phyloP scores from a whole-genome alignment of 2,888 invertebrate genomes.

The Scaeva pyrastri region DNA sequence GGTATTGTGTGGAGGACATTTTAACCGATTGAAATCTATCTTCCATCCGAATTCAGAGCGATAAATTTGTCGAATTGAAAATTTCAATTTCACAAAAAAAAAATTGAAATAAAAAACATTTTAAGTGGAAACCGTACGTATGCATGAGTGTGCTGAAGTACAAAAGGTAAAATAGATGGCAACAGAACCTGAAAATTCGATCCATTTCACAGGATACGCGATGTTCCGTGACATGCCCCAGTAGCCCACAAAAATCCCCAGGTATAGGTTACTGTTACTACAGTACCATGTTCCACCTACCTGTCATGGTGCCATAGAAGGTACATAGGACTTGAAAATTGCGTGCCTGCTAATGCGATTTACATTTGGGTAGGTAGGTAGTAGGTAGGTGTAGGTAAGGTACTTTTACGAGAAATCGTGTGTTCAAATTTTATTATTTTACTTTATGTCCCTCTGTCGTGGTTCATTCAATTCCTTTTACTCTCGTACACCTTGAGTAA shows the following conservation, averaged over 20 bases:
- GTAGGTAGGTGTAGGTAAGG: too few relatives aligned
- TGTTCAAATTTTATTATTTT: conserved; percentile 8
- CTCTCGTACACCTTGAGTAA: conserved; percentile 51
- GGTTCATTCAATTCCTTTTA: conserved; percentile 43
- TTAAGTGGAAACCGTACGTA: conserved; percentile 50
- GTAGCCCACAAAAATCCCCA: conserved; percentile 44
- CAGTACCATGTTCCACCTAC: not conserved
- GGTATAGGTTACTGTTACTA: not conserved
- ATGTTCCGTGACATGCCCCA: conserved; percentile 39
- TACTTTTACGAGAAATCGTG: conserved; percentile 55
- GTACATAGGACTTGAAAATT: conserved; percentile 36
- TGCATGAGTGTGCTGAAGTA: not conserved
- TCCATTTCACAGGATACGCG: conserved; percentile 48
- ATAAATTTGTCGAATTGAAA: conserved; percentile 70
- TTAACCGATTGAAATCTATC: conserved; percentile 65
- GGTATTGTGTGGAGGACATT: conserved; percentile 64
- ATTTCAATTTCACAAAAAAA: conserved; percentile 55
- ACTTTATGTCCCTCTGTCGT: conserved; percentile 43
- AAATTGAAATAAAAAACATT: conserved; percentile 31
- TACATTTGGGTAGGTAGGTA: conserved; percentile 59
- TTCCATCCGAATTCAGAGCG: conserved; percentile 56
- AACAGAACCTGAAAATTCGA: conserved; percentile 9
- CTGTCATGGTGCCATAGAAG: too few relatives aligned
- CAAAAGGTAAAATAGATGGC: conserved; percentile 10
- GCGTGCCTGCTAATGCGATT: conserved; percentile 72